A percentile compares a stretch with the other conserved stretches of the same genome.
phyloP scores from a whole-genome alignment of 2,888 invertebrate species.

The Isoperla grammatica region DNA sequence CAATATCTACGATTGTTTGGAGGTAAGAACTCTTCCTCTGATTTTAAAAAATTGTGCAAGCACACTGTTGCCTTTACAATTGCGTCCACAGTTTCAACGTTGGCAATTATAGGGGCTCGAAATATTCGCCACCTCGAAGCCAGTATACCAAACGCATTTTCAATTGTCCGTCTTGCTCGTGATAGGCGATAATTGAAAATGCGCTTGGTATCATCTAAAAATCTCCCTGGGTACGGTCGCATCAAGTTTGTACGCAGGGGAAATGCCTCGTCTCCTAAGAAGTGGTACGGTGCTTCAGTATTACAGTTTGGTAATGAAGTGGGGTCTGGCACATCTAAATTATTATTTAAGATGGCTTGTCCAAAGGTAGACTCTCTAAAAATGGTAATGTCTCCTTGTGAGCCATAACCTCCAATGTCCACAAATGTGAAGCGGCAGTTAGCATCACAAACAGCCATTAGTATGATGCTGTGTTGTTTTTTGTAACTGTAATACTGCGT shows the following conservation, averaged over 20 bases:
- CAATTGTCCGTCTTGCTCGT: constrained; percentile 6
- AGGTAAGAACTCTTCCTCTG: background rate
- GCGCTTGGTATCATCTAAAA: background rate
- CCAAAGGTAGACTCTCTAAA: constrained; percentile 23
- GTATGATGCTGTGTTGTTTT: background rate
- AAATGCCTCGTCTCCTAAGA: constrained; percentile 32
- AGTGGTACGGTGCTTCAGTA: constrained; percentile 22
- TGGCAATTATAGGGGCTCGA: background rate
- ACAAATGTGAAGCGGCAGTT: background rate
- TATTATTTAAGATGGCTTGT: background rate
- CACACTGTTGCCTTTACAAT: constrained; percentile 10
- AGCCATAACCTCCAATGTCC: constrained; percentile 17
- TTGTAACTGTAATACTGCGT: constrained; percentile 4
- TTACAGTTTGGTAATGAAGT: background rate
- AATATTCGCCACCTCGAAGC: constrained; percentile 3
- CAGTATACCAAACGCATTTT: constrained; percentile 19
- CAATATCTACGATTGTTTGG: background rate
- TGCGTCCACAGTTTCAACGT: constrained; percentile 11
- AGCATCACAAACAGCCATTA: background rate
- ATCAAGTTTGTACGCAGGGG: constrained; percentile 31
- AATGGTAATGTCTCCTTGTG: constrained; percentile 34
- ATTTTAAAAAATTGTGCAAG: background rate
- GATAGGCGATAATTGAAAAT: constrained; percentile 19
- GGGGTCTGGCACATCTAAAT: background rate
- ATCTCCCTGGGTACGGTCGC: constrained; percentile 30